These are phyloP conservation scores for Agraylea sexmaculata DNA, from an alignment of 1,140 invertebrate species.

Conservation along the genomic window DNA sequence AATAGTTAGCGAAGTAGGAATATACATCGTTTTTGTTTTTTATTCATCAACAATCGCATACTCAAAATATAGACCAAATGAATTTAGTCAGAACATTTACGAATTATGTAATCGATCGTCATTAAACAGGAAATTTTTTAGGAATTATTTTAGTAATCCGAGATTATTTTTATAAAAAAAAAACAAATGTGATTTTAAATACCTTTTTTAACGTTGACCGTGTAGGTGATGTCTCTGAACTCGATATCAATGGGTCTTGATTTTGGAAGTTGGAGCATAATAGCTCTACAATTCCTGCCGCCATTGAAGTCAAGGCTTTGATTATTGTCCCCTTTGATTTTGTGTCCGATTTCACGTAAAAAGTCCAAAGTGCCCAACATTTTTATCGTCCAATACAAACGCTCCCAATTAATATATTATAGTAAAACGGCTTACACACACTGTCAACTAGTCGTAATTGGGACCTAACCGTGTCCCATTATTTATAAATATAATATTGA, in stretches of 20 bases:
- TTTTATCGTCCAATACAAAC: too few species aligned
- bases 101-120: neutral
- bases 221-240: constrained; percentile 49
- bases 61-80: too few species aligned
- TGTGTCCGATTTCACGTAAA: constrained; percentile 16
- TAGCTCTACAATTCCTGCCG: constrained; percentile 15
- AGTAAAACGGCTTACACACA: too few species aligned
- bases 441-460: too few species aligned
- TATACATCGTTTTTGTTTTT: too few species aligned
- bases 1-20: too few species aligned
- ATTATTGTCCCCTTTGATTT: constrained; percentile 13
- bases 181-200: neutral
- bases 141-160: neutral
- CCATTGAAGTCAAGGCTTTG: neutral
- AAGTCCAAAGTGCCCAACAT: constrained; percentile 19
- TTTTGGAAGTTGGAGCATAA: constrained; percentile 27
- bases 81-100: too few species aligned
- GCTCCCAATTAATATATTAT: too few species aligned
- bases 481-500: too few species aligned
- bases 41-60: too few species aligned
- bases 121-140: neutral
- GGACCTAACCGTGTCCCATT: too few species aligned
- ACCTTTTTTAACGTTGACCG: constrained; percentile 48
- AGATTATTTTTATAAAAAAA: constrained; percentile 1
- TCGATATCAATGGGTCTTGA: constrained; percentile 44